Evolutionary conservation across 2,888 invertebrate species (phyloP).

Genomic region (Drosophila anomelani): DNA sequence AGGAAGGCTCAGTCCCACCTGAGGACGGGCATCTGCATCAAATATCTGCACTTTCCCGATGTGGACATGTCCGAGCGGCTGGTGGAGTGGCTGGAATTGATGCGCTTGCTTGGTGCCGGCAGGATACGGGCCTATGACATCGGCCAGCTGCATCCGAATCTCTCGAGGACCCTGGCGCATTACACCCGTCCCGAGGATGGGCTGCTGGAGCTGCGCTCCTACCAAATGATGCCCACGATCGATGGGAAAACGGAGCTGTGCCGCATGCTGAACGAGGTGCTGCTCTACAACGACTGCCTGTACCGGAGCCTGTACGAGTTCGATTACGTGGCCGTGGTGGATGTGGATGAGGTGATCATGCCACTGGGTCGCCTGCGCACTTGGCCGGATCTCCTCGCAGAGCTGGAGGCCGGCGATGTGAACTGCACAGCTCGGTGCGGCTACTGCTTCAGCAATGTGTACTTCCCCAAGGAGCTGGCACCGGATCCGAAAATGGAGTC

Average conservation of each 20-base stretch:
- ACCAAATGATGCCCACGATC: constrained; percentile 87
- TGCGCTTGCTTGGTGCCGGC: constrained; percentile 92
- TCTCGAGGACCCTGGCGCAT: constrained; percentile 88
- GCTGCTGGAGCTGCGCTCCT: constrained; percentile 88
- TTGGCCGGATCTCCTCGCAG: constrained; percentile 85
- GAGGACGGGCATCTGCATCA: constrained; percentile 92
- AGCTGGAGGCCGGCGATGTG: constrained; percentile 85
- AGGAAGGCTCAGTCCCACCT: fast-evolving
- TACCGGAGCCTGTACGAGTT: constrained; percentile 95
- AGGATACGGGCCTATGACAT: constrained; percentile 93
- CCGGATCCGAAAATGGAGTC: constrained; percentile 91
- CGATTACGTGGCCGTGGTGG: constrained; percentile 93
- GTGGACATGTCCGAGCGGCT: constrained; percentile 93
- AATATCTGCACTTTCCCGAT: constrained; percentile 94
- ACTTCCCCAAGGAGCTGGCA: constrained; percentile 92
- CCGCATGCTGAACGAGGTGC: constrained; percentile 94
- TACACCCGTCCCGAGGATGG: constrained; percentile 85
- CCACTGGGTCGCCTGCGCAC: constrained; percentile 84
- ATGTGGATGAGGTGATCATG: constrained; percentile 97
- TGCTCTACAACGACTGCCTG: constrained; percentile 96
- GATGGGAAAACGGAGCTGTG: constrained; percentile 91
- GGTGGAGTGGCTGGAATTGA: constrained; percentile 95
- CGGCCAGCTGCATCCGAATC: constrained; percentile 92
- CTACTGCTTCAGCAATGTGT: constrained; percentile 95
- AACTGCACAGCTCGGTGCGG: constrained; percentile 76